A percentile compares a stretch with the other conserved stretches of the same genome.
phyloP scores from a whole-genome alignment of 2,797 vertebrate genomes.

The Numenius phaeopus region DNA sequence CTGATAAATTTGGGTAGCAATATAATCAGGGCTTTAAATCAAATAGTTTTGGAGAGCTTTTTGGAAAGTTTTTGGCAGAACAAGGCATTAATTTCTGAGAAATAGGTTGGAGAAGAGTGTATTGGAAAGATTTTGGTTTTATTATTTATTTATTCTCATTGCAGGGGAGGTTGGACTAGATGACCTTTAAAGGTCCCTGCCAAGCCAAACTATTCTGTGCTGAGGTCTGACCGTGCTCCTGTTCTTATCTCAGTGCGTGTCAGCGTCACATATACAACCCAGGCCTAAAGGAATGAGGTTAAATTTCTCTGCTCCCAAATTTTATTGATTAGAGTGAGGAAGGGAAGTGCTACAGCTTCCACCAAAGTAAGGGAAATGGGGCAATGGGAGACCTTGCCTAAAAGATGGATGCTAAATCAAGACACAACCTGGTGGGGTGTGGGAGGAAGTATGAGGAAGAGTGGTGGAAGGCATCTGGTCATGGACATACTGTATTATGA shows the following conservation, averaged over 20 bases:
- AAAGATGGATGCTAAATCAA: background rate
- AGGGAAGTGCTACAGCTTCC: background rate
- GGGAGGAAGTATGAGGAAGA: background rate
- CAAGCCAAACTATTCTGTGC: background rate
- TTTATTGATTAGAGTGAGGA: background rate
- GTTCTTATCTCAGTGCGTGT: accelerated
- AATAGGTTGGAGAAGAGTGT: background rate
- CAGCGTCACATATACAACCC: accelerated
- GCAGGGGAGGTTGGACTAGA: background rate
- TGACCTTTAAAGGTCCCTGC: background rate
- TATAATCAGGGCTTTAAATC: background rate
- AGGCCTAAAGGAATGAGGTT: background rate
- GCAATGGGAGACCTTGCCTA: background rate
- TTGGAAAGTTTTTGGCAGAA: background rate
- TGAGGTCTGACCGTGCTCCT: background rate
- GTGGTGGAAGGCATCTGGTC: background rate
- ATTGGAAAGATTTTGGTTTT: background rate
- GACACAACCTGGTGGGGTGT: accelerated
- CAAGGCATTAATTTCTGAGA: background rate
- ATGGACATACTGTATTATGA: background rate
- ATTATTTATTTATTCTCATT: background rate
- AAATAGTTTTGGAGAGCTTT: accelerated
- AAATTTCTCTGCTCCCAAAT: background rate
- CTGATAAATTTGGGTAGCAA: background rate
- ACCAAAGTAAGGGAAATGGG: background rate